Conservation (phyloP, 2,888 invertebrate genomes). For the Atrina japonica region DNA sequence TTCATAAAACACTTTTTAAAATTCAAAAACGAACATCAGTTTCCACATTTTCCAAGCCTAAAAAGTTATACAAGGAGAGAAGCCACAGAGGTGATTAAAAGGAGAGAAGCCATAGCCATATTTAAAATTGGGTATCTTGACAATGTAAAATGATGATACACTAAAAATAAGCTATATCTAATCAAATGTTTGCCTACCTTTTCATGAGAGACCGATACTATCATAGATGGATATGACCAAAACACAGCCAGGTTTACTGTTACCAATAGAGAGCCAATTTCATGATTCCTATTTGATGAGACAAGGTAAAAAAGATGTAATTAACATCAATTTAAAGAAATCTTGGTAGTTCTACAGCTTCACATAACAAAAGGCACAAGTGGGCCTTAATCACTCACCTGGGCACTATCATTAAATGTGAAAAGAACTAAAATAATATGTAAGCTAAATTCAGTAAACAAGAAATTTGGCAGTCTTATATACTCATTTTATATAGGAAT, state of each 20-base stretch:
- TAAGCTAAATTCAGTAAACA: too few species aligned
- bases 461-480: too few species aligned
- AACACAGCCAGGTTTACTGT: slow-evolving; percentile 48
- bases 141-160: background rate
- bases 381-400: too few species aligned
- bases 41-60: too few species aligned
- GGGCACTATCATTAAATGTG: too few species aligned
- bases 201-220: slow-evolving; percentile 45
- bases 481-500: too few species aligned
- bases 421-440: too few species aligned
- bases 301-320: too few species aligned
- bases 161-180: background rate
- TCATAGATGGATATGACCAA: slow-evolving; percentile 42
- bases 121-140: background rate
- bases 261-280: slow-evolving; percentile 47
- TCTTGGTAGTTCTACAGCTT: background rate
- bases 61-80: too few species aligned
- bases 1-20: too few species aligned
- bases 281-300: slow-evolving; percentile 54
- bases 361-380: background rate
- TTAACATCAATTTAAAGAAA: background rate
- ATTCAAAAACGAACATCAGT: too few species aligned
- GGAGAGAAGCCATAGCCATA: background rate
- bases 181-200: slow-evolving; percentile 53
- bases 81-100: too few species aligned